These are phyloP conservation scores for Melospiza melodia DNA, from an alignment of 2,113 vertebrate species.

Conservation along the genomic window DNA sequence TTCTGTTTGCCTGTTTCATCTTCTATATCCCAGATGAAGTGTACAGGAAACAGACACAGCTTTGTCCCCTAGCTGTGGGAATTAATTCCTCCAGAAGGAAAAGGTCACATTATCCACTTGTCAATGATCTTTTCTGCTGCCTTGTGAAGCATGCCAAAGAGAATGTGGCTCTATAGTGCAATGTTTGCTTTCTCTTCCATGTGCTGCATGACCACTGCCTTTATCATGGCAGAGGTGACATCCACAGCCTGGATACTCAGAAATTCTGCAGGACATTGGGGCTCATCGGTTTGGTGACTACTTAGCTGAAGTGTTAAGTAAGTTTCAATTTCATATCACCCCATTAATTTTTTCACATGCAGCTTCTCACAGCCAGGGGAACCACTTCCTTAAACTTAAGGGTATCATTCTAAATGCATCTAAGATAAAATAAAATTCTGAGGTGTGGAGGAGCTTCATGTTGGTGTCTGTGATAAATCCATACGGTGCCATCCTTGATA, in stretches of 20 bases:
- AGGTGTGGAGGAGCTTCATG: not conserved
- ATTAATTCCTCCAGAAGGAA: not conserved
- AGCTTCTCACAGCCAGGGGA: not conserved
- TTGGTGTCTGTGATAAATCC: not conserved
- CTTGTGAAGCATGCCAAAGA: not conserved
- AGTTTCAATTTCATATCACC: not conserved
- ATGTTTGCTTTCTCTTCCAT: not conserved
- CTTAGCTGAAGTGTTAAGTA: not conserved
- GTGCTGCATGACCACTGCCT: not conserved
- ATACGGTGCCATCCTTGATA: not conserved
- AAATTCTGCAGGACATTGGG: not conserved
- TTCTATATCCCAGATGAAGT: too few species aligned
- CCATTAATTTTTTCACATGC: not conserved
- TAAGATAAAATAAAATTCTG: not conserved
- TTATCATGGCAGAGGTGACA: not conserved
- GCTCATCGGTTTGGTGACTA: not conserved
- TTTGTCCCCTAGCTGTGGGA: not conserved
- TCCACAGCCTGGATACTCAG: not conserved
- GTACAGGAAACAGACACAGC: not conserved
- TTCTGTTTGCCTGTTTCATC: not conserved
- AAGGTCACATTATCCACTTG: not conserved
- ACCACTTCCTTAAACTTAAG: not conserved
- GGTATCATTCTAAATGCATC: not conserved
- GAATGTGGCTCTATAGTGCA: not conserved
- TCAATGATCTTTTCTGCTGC: not conserved